phyloP scores from a whole-genome alignment of 1,140 invertebrate genomes.

The Ceratosolen fusciceps region DNA sequence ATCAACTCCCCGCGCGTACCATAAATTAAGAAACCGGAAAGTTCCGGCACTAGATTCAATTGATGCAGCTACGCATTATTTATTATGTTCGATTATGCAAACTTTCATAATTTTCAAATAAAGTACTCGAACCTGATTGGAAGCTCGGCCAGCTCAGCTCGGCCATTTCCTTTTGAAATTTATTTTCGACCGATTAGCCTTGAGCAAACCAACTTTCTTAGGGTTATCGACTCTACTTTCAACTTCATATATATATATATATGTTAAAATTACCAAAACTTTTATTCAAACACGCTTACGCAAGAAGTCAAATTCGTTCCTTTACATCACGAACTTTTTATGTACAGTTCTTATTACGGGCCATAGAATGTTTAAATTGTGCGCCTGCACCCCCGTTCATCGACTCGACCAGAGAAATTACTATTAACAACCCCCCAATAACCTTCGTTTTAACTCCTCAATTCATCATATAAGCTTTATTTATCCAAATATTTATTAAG shows the following conservation, averaged over 20 bases:
- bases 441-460: no score
- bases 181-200: constrained; percentile 24
- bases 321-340: no score
- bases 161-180: no score
- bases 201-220: constrained; percentile 24
- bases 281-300: neutral
- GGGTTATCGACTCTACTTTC: constrained; percentile 31
- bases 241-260: constrained; percentile 22
- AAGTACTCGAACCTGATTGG: constrained; percentile 21
- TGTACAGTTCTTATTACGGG: no score
- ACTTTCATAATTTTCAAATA: constrained; percentile 32
- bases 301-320: neutral
- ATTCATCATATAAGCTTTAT: no score
- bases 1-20: no score
- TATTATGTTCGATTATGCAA: neutral
- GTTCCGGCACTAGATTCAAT: neutral
- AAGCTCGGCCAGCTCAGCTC: neutral
- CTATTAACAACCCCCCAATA: no score
- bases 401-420: no score
- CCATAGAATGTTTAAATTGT: no score
- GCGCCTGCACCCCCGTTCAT: no score
- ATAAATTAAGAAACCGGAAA: no score
- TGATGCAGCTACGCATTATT: neutral
- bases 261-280: constrained; percentile 11
- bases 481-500: no score